Evolutionary conservation across 1,140 invertebrate species (phyloP), one percentile per base, ranked within the genome.

Genomic region (Zaprionus capensis): DNA sequence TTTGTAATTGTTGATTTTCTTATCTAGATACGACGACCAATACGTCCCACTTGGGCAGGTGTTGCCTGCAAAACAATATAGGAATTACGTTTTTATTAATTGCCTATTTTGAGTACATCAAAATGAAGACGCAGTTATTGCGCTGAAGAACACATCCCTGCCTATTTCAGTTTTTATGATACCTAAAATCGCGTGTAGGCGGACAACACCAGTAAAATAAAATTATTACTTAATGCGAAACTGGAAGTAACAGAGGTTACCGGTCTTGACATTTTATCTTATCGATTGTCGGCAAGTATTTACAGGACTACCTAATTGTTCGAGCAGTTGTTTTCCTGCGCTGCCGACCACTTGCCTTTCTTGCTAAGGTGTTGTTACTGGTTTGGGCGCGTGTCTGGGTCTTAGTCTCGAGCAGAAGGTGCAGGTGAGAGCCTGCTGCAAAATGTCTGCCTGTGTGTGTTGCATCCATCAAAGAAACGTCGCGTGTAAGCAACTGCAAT

Each of bases 51-150:
- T 53, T 22, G 67, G 49, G 46, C 80, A 83, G 82, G 85, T 86
- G 83, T 75, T 73, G 55, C 67, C 57, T 44, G 71, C 57, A 78
- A 78, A 74, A 87, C 49, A 78, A 69, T 80, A 58, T 70, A 68
- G 65, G 79, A 90, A 88, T 85, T 88, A 77, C 81, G 74, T 77
- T 85, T 88, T 90, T 90, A 90, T 88, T 88, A 88, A 88, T 88
- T 90, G 85, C 76, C 75, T 41, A 56, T 73, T 67, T 49, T 44
- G 36, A 57, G 38, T 38, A 17, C 59, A 56, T 51, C 56, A 31
- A 64, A 71, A 58, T 70, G 34, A 17, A 49, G 62, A 70, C 28
- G 49, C 17, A 9, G 36, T 22, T 38, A 36, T 20, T 53, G 17
- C 12, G 12, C 17, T 11, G 17, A 14, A 34, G 22, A 31, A 46